Evolutionary conservation across 35 echinoderm and acorn worm genomes (phyloP), one percentile per base, ranked within the genome.

Genomic region (Acanthaster planci): DNA sequence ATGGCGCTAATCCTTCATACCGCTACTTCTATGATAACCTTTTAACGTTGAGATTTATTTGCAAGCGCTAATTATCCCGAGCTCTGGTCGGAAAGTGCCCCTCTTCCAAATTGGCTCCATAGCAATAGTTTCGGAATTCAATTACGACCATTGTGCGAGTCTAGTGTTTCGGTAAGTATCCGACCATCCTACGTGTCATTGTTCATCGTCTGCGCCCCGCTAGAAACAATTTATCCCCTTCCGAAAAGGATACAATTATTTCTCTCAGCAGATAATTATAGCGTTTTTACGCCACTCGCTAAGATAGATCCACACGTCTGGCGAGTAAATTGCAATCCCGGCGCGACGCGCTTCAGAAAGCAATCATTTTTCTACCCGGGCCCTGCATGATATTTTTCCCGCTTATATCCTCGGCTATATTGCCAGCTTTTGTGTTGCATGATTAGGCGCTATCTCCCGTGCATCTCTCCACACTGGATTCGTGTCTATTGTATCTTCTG

Each of bases 401-500:
- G 64, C 26, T 0, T 60, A 60, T 72, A 72, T 35, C 19, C 3
- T 72, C 64, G 7, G 64, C 64, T 72, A 72, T 72, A 72, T 72
- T 72, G 26, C 64, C 14, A 12, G 64, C 19, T 26, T 72, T 72
- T 72, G 64, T 72, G 29, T 26, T 72, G 29, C 26, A 2, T 72
- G 64, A 72, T 72, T 72, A 72, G 64, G 64, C 64, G 64, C 64
- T 72, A 72, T 72, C 64, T 26, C 64, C 30, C 26, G 7, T 6
- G 64, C 18, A 72, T 72, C 64, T 72, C 42, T 47, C 64, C 9
- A 72, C 64, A 72, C 19, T 26, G 30, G 30, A 72, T 31, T 72
- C 64, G 64, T 72, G 64, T 72, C 64, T 72, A 34, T 30, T 72
- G 64, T 72, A 34, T 72, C 64, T 72, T 72, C 34, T 31, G 23